A percentile compares a stretch with the other conserved stretches of the same genome.
Evolutionary conservation across 2,797 vertebrate species (phyloP).

Genomic region (Coendou prehensilis): DNA sequence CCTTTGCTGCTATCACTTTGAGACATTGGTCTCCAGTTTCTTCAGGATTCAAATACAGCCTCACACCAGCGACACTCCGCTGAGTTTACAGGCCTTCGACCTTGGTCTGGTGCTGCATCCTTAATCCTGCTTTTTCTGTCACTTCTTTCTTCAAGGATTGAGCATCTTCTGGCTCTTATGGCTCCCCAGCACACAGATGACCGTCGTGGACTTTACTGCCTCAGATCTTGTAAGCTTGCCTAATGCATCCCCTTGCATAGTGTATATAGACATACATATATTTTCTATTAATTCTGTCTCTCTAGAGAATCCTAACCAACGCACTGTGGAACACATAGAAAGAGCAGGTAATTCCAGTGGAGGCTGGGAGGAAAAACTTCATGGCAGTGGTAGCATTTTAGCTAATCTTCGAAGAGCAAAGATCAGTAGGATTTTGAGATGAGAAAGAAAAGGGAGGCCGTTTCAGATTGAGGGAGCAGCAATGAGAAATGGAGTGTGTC

Average conservation of each 20-base stretch:
- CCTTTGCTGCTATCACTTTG: not conserved
- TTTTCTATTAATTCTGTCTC: not conserved
- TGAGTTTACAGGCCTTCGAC: not conserved
- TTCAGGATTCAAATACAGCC: not conserved
- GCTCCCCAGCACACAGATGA: not conserved
- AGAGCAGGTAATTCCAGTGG: not conserved
- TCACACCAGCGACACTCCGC: not conserved
- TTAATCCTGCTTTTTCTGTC: not conserved
- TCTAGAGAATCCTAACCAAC: not conserved
- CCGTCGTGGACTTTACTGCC: not conserved
- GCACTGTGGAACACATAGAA: not conserved
- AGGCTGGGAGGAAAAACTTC: not conserved
- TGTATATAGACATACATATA: not conserved
- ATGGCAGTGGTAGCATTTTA: not conserved
- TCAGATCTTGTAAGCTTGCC: not conserved
- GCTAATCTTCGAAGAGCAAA: not conserved
- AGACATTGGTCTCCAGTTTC: not conserved
- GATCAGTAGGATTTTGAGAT: not conserved
- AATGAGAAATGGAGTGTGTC: not conserved
- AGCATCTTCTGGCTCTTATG: not conserved
- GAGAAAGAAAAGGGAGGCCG: not conserved
- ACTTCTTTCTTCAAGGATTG: not conserved
- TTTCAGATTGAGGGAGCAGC: not conserved
- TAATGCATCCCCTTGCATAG: not conserved
- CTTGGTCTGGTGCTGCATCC: not conserved